Evolutionary conservation across 1,140 invertebrate species (phyloP), one percentile per base, ranked within the genome.

Genomic region (Steinernema khuongi): DNA sequence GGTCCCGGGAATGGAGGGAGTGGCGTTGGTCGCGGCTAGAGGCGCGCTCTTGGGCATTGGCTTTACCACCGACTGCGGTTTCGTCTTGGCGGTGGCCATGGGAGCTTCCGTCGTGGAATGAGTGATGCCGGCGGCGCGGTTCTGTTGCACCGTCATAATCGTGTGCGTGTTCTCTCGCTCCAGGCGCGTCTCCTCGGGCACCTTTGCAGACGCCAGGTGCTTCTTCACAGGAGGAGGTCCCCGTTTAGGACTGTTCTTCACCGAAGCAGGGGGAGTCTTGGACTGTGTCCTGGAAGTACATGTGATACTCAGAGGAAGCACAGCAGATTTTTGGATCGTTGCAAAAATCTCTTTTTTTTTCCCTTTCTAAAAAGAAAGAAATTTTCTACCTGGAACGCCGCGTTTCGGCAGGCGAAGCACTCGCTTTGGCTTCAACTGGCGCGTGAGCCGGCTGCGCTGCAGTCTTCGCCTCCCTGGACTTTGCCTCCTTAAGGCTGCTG

Each of bases 151-250:
- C 1, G 77, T 81, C 70, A 83, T 80, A 22, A 83, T 73, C 1
- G 81, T 83, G 30, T 85, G 81, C 0, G 81, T 83, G 11, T 71
- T 50, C 32, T 83, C 79, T 28, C 81, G 44, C 44, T 83, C 77
- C 4, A 84, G 50, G 1, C 31, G 30, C n/a, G 60, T 70, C 60
- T 81, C 70, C 32, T 74, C 68, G 22, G 33, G 68, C 14, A 77
- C 43, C 30, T 67, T 72, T 18, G 71, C 14, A 30, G 44, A 29
- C 17, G 75, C 33, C 11, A 70, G 31, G n/a, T 31, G 31, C 22
- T 71, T 80, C n/a, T 60, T 80, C n/a, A 68, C 36, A 68, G 67
- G 19, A 33, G 28, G 31, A 17, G 28, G 30, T 22, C 0, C 73
- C 19, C 44, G n/a, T 18, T 26, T 75, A 1, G 68, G 72, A 17